Percentiles rank a stretch among this genome's conserved stretches.
Conservation (phyloP, 2,113 vertebrate species). For the Caranx melampygus region DNA sequence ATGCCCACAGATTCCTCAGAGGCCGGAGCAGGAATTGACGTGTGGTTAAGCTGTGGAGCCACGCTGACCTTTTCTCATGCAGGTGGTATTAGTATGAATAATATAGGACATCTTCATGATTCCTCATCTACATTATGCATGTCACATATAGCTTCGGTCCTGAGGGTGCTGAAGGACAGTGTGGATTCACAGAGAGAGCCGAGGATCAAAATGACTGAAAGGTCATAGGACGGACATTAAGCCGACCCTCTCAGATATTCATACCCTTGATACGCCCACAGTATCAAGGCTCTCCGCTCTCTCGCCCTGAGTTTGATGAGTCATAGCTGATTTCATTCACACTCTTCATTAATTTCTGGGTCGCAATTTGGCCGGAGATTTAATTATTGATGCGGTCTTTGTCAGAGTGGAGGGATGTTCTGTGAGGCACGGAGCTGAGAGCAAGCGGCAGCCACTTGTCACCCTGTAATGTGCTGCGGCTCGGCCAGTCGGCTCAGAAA, state of each 20-base stretch:
- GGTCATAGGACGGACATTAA: conserved; percentile 27
- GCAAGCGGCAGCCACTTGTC: conserved; percentile 41
- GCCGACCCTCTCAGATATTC: conserved; percentile 43
- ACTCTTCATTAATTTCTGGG: conserved; percentile 71
- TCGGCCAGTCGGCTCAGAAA: not conserved
- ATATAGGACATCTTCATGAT: not conserved
- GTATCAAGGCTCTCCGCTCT: conserved; percentile 43
- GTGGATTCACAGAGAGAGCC: conserved; percentile 7
- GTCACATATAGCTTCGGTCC: not conserved
- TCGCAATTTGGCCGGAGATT: conserved; percentile 72
- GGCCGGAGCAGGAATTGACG: not conserved
- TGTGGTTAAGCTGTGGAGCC: not conserved
- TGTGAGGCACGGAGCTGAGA: conserved; percentile 45
- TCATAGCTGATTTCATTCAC: conserved; percentile 72
- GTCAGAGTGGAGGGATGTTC: conserved; percentile 63
- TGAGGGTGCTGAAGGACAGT: conserved; percentile 20
- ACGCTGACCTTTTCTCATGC: conserved; percentile 31
- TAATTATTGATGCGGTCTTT: conserved; percentile 80
- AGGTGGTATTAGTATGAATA: not conserved
- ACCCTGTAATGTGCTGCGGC: conserved; percentile 27
- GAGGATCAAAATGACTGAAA: conserved; percentile 24
- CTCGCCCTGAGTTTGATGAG: conserved; percentile 62
- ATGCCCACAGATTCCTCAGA: not conserved
- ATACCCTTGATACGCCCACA: conserved; percentile 34
- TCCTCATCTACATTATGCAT: not conserved